phyloP scores from a whole-genome alignment of 2,888 invertebrate species.

The Fragum fragum region DNA sequence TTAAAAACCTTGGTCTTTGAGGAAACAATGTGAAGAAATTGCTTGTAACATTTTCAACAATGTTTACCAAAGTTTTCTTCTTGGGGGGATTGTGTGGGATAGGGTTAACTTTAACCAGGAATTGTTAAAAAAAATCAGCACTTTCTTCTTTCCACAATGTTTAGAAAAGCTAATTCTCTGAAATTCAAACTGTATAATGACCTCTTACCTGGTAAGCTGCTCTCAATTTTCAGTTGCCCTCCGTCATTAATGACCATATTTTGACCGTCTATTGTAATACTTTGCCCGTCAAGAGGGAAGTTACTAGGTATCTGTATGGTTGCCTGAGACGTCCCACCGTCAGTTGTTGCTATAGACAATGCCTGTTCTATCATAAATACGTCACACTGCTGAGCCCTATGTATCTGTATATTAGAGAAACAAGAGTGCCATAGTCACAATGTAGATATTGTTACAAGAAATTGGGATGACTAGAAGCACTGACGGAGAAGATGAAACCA shows the following conservation, averaged over 20 bases:
- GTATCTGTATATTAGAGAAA: slow-evolving; percentile 73
- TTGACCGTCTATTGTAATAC: slow-evolving; percentile 75
- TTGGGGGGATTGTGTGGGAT: too few relatives aligned
- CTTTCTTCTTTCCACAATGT: background rate
- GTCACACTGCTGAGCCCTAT: slow-evolving; percentile 81
- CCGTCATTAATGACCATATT: slow-evolving; percentile 70
- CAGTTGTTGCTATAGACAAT: slow-evolving; percentile 78
- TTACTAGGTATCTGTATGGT: slow-evolving; percentile 81
- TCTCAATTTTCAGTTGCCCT: slow-evolving; percentile 69
- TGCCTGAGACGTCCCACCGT: slow-evolving; percentile 79
- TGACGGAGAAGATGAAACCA: too few relatives aligned
- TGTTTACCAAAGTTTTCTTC: too few relatives aligned
- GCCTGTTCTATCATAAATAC: slow-evolving; percentile 84
- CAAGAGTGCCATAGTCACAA: too few relatives aligned
- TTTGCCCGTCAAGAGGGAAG: slow-evolving; percentile 61
- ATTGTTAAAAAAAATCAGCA: too few relatives aligned
- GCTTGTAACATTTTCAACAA: too few relatives aligned
- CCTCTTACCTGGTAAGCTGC: slow-evolving; percentile 63
- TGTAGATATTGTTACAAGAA: too few relatives aligned
- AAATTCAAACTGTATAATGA: background rate
- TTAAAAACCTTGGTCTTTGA: too few relatives aligned
- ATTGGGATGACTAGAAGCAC: too few relatives aligned
- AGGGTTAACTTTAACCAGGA: too few relatives aligned
- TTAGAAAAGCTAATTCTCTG: background rate
- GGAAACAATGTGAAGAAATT: too few relatives aligned